Base-by-base conservation (phyloP, 2,113 vertebrate genomes). In the Oncorhynchus tshawytscha region DNA sequence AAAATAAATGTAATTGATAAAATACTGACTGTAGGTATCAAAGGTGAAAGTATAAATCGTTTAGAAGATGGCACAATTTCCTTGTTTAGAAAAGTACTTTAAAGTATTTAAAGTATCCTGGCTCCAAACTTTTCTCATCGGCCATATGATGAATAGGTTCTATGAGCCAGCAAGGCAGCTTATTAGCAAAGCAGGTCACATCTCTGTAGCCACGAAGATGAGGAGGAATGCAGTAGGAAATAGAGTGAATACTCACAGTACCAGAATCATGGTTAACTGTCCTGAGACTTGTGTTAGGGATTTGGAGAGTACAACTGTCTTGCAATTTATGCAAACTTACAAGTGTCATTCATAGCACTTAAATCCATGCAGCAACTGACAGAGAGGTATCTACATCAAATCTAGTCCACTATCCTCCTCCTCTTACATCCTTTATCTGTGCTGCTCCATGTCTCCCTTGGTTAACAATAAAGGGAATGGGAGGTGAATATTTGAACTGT, bases 71-170 rank as follows among this genome's bases (percentile, higher is more conserved):
- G 29, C 0, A 31, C 4, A 4, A 31, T 31, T 31, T 31, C 29
- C 29, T 31, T 31, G 29, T 31, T 31, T 31, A 31, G 4, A 31
- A 4, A 31, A 31, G 29, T 31, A 31, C 4, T 31, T 31, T 31
- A 34, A 34, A 34, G 31, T 34, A 34, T 34, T 34, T n/a, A n/a
- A n/a, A n/a, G n/a, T 81, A 78, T 54, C 82, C 83, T 70, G 85
- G 75, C 82, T 67, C 66, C 80, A 71, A 81, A 83, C 83, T 84
- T 85, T 86, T 81, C 81, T 79, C 83, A 80, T 80, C 60, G 68
- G 80, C 78, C 82, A 73, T 65, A 51, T 91, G 92, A 92, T 91
- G 80, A 92, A 93, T 91, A 78, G 86, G 78, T 77, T 77, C 62
- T 64, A 86, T 88, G 82, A 82, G 59, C 48, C 11, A 27, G 77